phyloP scores from a whole-genome alignment of 2,888 invertebrate genomes.

The Catocala sponsa region DNA sequence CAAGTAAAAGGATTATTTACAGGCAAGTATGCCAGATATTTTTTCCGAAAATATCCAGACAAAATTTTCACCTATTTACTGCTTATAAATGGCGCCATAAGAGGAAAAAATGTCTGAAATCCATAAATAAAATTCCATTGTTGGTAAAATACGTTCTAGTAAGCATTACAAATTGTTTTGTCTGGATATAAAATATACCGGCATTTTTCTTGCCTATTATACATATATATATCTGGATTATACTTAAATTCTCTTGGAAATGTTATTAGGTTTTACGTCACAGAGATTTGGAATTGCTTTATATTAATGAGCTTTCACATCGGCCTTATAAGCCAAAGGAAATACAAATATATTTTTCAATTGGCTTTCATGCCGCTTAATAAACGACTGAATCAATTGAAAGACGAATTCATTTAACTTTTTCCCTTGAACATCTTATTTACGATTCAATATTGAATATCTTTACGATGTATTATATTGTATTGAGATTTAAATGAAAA shows the following conservation, averaged over 20 bases:
- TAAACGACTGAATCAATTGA: neutral
- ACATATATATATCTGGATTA: conserved; percentile 22
- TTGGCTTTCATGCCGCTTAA: neutral
- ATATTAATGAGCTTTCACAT: neutral
- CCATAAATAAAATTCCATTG: conserved; percentile 42
- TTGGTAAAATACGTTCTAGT: conserved; percentile 35
- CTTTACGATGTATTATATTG: no score
- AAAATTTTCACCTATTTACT: conserved; percentile 8
- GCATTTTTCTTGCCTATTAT: conserved; percentile 25
- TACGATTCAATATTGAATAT: no score
- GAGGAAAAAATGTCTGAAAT: conserved; percentile 16
- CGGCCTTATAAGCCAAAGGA: neutral
- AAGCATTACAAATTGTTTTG: conserved; percentile 30
- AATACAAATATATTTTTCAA: neutral
- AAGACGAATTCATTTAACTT: neutral
- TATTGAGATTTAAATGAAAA: no score
- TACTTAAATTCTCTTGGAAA: neutral
- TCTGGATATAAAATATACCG: conserved; percentile 27
- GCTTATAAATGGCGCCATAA: conserved; percentile 6
- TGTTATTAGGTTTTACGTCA: neutral
- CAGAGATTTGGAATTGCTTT: no score
- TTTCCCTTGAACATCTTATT: neutral
- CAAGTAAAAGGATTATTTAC: conserved; percentile 83
- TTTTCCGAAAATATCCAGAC: neutral
- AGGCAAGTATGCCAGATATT: conserved; percentile 61